Percentiles rank a stretch among this genome's conserved stretches.
phyloP scores from a whole-genome alignment of 2,888 invertebrate species.

The Pristionchus exspectatus region DNA sequence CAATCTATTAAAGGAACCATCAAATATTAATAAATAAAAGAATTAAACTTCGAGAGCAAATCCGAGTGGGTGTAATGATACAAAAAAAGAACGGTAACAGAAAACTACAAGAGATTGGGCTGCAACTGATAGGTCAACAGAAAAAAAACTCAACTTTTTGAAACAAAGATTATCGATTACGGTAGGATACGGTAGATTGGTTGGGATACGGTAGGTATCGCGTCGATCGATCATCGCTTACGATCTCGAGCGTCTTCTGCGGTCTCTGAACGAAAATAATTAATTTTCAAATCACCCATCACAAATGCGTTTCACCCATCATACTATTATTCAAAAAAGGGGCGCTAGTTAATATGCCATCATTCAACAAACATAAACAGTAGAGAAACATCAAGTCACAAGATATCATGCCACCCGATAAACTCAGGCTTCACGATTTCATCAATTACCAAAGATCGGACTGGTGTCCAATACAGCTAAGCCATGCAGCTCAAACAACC shows the following conservation, averaged over 20 bases:
- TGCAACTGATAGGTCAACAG: constrained; percentile 1
- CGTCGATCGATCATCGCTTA: not conserved
- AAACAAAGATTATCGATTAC: not conserved
- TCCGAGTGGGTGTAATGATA: not conserved
- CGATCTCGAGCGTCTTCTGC: constrained; percentile 43
- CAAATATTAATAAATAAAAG: not conserved
- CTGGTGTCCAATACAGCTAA: too few species aligned
- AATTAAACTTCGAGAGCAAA: not conserved
- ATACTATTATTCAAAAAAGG: not conserved
- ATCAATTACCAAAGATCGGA: too few species aligned
- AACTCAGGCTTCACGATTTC: too few species aligned
- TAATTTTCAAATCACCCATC: not conserved
- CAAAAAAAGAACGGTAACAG: not conserved
- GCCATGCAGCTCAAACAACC: too few species aligned
- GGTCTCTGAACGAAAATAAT: constrained; percentile 17
- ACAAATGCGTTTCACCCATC: not conserved
- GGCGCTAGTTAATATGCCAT: too few species aligned
- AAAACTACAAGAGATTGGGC: not conserved
- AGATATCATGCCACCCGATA: too few species aligned
- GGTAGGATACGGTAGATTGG: not conserved
- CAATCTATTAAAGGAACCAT: not conserved
- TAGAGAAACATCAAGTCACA: too few species aligned
- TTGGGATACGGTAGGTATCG: not conserved
- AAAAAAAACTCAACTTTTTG: not conserved
- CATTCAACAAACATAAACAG: too few species aligned